phyloP scores from a whole-genome alignment of 2,113 vertebrate species.

The Takifugu bimaculatus region DNA sequence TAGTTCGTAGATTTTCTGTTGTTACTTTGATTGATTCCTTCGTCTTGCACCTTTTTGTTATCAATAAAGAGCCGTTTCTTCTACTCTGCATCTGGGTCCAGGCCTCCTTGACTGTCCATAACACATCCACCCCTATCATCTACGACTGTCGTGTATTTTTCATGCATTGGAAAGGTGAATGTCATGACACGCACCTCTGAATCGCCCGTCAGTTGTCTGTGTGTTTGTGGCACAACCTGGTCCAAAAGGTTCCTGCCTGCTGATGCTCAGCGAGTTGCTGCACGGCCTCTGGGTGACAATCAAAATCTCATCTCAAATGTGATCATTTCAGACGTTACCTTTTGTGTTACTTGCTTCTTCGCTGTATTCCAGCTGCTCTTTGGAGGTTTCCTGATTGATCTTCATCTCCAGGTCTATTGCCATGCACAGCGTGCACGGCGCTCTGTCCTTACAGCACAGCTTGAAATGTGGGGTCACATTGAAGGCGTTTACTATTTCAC shows the following conservation, averaged over 20 bases:
- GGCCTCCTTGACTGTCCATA: too few relatives aligned
- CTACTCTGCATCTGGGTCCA: too few relatives aligned
- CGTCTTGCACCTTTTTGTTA: too few relatives aligned
- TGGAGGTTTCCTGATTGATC: conserved; percentile 35
- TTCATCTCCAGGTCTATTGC: conserved; percentile 60
- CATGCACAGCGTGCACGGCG: conserved; percentile 76
- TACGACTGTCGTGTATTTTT: too few relatives aligned
- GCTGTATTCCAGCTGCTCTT: conserved; percentile 15
- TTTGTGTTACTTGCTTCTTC: conserved; percentile 15
- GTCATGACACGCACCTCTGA: conserved; percentile 49
- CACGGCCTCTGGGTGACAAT: conserved; percentile 71
- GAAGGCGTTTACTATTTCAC: conserved; percentile 42
- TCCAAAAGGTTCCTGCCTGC: conserved; percentile 49
- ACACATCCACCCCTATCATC: too few relatives aligned
- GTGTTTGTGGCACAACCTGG: conserved; percentile 30
- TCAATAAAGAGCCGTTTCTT: too few relatives aligned
- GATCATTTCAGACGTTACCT: conserved; percentile 30
- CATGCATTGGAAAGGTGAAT: background rate
- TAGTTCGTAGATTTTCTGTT: too few relatives aligned
- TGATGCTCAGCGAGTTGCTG: conserved; percentile 60
- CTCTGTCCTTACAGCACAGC: conserved; percentile 63
- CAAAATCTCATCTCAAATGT: too few relatives aligned
- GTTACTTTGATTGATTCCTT: too few relatives aligned
- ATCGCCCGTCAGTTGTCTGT: too few relatives aligned
- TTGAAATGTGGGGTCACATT: conserved; percentile 53